These are phyloP conservation scores for Chirona hameri DNA, from an alignment of 2,888 invertebrate genomes.

Conservation along the genomic window DNA sequence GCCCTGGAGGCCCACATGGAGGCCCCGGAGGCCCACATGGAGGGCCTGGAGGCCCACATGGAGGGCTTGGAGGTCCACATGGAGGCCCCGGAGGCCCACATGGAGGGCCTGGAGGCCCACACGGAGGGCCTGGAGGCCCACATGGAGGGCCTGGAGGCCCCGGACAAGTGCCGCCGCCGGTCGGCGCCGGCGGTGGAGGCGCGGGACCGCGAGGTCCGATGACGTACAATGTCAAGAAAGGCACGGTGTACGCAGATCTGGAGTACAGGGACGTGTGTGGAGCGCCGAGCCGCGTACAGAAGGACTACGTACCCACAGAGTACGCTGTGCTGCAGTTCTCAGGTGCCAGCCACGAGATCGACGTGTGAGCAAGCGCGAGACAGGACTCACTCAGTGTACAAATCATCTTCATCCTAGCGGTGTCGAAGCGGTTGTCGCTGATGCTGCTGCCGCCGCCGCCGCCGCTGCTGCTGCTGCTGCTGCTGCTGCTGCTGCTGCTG, in stretches of 20 bases:
- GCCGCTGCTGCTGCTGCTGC: not conserved
- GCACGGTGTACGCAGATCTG: constrained; percentile 22
- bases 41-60: not conserved
- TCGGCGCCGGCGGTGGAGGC: not conserved
- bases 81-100: too few relatives aligned
- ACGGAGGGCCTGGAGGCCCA: too few relatives aligned
- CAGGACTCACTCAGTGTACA: not conserved
- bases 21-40: too few relatives aligned
- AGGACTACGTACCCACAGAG: constrained; percentile 35
- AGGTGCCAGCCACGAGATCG: constrained; percentile 56
- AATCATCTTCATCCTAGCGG: not conserved
- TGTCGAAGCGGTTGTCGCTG: not conserved
- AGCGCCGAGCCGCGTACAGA: not conserved
- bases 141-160: not conserved
- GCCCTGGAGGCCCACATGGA: too few relatives aligned
- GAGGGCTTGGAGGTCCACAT: too few relatives aligned
- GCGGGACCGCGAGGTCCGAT: not conserved
- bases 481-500: too few relatives aligned
- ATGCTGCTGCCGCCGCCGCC: not conserved
- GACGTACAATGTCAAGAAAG: constrained; percentile 23
- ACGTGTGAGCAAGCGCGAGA: constrained; percentile 50
- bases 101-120: too few relatives aligned
- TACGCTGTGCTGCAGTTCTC: constrained; percentile 41
- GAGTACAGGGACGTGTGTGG: constrained; percentile 25
- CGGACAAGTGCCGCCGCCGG: not conserved